A percentile compares a stretch with the other conserved stretches of the same genome.
phyloP scores from a whole-genome alignment of 2,888 invertebrate species.

The Pammene aurita region DNA sequence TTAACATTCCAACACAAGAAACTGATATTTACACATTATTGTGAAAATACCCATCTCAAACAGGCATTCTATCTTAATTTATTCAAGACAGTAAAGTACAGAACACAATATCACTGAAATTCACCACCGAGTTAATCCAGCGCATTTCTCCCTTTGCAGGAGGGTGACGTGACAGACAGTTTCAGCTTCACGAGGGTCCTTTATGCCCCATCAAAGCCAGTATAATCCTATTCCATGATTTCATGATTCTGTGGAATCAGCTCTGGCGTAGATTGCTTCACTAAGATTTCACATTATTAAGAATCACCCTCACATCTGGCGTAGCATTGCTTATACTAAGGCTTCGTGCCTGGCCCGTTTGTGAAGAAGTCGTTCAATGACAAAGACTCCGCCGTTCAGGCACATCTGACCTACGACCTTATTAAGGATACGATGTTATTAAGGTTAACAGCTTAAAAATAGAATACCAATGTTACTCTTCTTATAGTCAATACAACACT shows the following conservation, averaged over 20 bases:
- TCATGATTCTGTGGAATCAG: constrained; percentile 31
- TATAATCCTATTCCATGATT: constrained; percentile 37
- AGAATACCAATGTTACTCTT: too few species aligned
- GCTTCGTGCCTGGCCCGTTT: too few species aligned
- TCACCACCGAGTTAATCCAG: constrained; percentile 18
- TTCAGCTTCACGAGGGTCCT: constrained; percentile 31
- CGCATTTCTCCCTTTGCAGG: constrained; percentile 16
- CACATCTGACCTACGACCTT: too few species aligned
- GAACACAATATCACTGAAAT: constrained; percentile 8
- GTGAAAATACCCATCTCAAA: constrained; percentile 3
- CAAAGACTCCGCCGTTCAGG: too few species aligned
- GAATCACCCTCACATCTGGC: not conserved
- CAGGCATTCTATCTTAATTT: constrained; percentile 4
- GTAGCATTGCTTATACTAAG: too few species aligned
- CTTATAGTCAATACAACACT: too few species aligned
- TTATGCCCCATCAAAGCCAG: constrained; percentile 39
- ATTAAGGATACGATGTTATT: too few species aligned
- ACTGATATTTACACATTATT: not conserved
- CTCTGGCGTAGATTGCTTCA: not conserved
- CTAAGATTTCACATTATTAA: not conserved
- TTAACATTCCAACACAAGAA: not conserved
- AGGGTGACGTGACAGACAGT: constrained; percentile 36
- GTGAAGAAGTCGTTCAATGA: too few species aligned
- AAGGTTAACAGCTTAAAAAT: too few species aligned
- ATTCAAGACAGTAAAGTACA: constrained; percentile 4